phyloP scores from a whole-genome alignment of 2,113 vertebrate genomes.

The Albula glossodonta region DNA sequence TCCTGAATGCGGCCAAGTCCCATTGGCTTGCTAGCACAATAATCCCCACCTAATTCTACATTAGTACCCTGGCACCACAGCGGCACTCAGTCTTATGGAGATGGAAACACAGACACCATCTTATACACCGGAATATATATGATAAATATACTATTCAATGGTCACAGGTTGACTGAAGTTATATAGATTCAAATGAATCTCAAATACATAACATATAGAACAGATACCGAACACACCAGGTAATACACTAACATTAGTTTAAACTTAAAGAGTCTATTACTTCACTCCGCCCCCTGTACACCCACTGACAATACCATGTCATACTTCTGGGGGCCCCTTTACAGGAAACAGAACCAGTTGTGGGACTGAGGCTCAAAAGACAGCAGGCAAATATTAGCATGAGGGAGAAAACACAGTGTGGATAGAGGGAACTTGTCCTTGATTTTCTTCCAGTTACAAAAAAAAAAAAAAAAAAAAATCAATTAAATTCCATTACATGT shows the following conservation, averaged over 20 bases:
- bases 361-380: neutral
- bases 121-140: no score
- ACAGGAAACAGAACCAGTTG: neutral
- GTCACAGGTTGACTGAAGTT: no score
- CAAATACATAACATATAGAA: no score
- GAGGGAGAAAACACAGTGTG: neutral
- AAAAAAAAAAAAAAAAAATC: neutral
- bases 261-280: no score
- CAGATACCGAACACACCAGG: no score
- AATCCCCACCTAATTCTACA: conserved; percentile 28
- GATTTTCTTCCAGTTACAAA: neutral
- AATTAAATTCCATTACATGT: conserved; percentile 14
- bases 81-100: no score
- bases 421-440: neutral
- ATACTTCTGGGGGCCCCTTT: neutral
- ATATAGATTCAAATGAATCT: no score
- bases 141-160: no score
- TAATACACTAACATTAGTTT: no score
- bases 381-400: neutral
- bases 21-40: conserved; percentile 27
- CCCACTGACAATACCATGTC: neutral
- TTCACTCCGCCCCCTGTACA: neutral
- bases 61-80: no score
- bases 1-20: conserved; percentile 4
- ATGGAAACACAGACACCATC: no score